phyloP scores from a whole-genome alignment of 2,888 invertebrate species.

The Ornithoptera alexandrae region DNA sequence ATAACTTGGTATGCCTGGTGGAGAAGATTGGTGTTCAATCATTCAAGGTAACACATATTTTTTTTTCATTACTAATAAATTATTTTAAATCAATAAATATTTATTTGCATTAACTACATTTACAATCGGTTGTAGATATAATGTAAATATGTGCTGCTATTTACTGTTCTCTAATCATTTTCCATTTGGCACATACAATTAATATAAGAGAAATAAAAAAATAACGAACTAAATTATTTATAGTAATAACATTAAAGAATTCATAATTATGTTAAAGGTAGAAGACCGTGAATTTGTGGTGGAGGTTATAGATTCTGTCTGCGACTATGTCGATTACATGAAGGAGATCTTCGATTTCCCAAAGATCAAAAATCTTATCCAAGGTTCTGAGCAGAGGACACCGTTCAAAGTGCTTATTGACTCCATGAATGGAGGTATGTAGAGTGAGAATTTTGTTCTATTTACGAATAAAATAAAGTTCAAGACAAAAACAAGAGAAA shows the following conservation, averaged over 20 bases:
- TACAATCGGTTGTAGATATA: too few relatives aligned
- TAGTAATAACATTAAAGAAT: too few relatives aligned
- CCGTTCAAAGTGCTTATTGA: slow-evolving; percentile 94
- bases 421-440: slow-evolving; percentile 94
- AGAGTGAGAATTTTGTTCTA: not conserved
- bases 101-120: too few relatives aligned
- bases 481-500: too few relatives aligned
- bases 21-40: slow-evolving; percentile 84
- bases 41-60: slow-evolving; percentile 76
- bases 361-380: slow-evolving; percentile 86
- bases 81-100: too few relatives aligned
- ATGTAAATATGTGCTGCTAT: too few relatives aligned
- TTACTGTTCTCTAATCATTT: too few relatives aligned
- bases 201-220: too few relatives aligned
- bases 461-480: too few relatives aligned
- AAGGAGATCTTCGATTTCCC: slow-evolving; percentile 97
- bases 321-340: slow-evolving; percentile 94
- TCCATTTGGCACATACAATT: too few relatives aligned
- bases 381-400: slow-evolving; percentile 82
- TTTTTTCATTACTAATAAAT: too few relatives aligned
- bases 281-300: slow-evolving; percentile 87
- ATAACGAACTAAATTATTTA: too few relatives aligned
- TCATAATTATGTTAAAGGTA: slow-evolving; percentile 63
- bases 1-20: slow-evolving; percentile 88
- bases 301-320: slow-evolving; percentile 94